phyloP scores from a whole-genome alignment of 2,888 invertebrate genomes.

The Conus canariensis region DNA sequence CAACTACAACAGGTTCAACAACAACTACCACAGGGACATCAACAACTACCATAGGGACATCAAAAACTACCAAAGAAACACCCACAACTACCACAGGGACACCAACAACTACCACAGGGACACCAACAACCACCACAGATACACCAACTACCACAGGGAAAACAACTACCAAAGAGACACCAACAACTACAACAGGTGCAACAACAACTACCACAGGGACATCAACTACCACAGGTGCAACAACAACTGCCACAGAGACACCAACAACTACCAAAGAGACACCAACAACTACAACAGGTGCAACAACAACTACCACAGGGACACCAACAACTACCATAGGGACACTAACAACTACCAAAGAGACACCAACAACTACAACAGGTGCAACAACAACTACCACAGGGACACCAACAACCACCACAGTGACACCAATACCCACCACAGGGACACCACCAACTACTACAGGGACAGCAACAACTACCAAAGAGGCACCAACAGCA shows the following conservation, averaged over 20 bases:
- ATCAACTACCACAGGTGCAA: not conserved
- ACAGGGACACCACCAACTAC: not conserved
- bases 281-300: not conserved
- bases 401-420: not conserved
- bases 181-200: no score
- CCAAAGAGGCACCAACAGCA: no score
- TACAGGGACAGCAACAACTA: not conserved
- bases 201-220: not conserved
- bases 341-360: not conserved
- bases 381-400: not conserved
- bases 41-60: not conserved
- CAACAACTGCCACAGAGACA: not conserved
- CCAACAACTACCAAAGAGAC: not conserved
- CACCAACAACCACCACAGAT: not conserved
- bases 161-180: not conserved
- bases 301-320: not conserved
- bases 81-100: not conserved
- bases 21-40: slow-evolving; percentile 28
- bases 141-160: not conserved
- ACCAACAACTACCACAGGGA: not conserved
- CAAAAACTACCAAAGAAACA: not conserved
- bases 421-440: not conserved
- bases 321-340: not conserved
- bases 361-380: slow-evolving; percentile 7
- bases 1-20: not conserved